These are phyloP conservation scores for Netelia fuscicornis DNA, from an alignment of 2,888 invertebrate species.

Conservation along the genomic window DNA sequence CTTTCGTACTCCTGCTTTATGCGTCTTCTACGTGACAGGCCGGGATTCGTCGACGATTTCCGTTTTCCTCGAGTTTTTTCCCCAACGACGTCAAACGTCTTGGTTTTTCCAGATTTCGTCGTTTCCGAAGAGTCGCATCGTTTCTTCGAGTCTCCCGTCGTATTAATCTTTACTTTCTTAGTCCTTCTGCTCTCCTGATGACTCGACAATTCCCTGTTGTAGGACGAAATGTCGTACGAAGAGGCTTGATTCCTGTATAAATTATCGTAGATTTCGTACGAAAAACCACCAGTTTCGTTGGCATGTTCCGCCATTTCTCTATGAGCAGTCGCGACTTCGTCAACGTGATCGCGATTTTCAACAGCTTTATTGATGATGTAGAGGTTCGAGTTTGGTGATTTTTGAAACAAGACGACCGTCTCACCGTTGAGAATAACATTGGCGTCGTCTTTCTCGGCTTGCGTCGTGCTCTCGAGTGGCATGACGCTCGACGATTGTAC, in stretches of 20 bases:
- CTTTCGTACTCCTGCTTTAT: conserved; percentile 68
- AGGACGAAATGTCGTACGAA: conserved; percentile 66
- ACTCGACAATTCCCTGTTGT: conserved; percentile 67
- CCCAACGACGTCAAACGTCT: conserved; percentile 59
- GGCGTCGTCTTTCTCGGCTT: conserved; percentile 75
- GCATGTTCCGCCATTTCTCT: conserved; percentile 67
- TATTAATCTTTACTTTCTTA: conserved; percentile 48
- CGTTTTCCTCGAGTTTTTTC: conserved; percentile 65
- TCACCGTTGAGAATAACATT: conserved; percentile 83
- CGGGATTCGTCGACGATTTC: conserved; percentile 67
- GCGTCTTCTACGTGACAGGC: conserved; percentile 61
- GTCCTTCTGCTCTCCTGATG: conserved; percentile 59
- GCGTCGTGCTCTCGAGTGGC: conserved; percentile 36
- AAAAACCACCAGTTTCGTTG: conserved; percentile 55
- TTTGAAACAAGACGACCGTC: conserved; percentile 80
- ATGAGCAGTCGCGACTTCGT: conserved; percentile 72
- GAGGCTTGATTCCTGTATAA: conserved; percentile 62
- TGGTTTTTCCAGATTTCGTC: conserved; percentile 66
- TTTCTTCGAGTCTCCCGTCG: conserved; percentile 61
- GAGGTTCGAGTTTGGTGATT: conserved; percentile 83
- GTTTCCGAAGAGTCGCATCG: conserved; percentile 67
- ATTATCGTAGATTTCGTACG: conserved; percentile 68
- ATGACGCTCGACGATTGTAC: conserved; percentile 3
- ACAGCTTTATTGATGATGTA: conserved; percentile 83
- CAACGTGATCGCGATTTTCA: conserved; percentile 74